A percentile compares a stretch with the other conserved stretches of the same genome.
phyloP scores from a whole-genome alignment of 2,113 vertebrate species.

The Pterocles burchelli region DNA sequence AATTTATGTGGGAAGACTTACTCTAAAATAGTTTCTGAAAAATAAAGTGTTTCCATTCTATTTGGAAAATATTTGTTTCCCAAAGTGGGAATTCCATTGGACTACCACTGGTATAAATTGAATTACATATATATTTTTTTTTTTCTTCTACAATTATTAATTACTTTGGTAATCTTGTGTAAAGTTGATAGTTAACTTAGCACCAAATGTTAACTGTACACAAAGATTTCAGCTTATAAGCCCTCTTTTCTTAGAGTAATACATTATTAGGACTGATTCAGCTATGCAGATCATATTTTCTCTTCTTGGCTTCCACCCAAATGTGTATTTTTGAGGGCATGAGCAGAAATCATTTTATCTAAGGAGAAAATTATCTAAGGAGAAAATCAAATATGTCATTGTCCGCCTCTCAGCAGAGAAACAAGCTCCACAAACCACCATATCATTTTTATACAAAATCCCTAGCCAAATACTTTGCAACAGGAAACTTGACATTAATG shows the following conservation, averaged over 20 bases:
- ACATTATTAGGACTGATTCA: neutral
- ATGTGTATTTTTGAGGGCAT: neutral
- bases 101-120: neutral
- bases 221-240: neutral
- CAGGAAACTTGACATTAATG: neutral
- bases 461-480: neutral
- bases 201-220: neutral
- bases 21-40: constrained; percentile 11
- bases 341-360: neutral
- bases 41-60: neutral
- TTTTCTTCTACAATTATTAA: neutral
- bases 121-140: neutral
- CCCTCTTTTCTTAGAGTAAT: neutral
- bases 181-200: neutral
- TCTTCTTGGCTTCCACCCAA: neutral
- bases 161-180: neutral
- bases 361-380: neutral
- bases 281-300: neutral
- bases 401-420: neutral
- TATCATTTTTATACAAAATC: neutral
- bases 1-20: neutral
- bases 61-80: neutral
- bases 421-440: neutral
- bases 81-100: neutral
- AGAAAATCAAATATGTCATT: neutral